phyloP scores from a whole-genome alignment of 2,797 vertebrate species.

The Oreochromis mossambicus region DNA sequence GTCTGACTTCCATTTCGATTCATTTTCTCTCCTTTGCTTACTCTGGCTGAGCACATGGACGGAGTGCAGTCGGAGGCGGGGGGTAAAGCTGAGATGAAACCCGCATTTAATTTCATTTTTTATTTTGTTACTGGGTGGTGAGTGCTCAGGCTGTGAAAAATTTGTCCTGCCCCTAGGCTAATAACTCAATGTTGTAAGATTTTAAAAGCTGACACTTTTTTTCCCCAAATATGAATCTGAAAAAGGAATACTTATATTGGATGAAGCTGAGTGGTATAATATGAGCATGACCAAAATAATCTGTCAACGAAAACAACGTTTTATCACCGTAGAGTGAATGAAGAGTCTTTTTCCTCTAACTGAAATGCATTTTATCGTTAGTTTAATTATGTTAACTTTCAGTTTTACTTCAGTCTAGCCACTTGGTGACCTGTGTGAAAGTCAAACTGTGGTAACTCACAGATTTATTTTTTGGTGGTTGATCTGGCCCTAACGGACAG shows the following conservation, averaged over 20 bases:
- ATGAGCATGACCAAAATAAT: background rate
- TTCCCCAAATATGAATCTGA: background rate
- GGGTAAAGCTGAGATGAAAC: slow-evolving; percentile 11
- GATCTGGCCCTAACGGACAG: background rate
- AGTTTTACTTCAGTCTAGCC: background rate
- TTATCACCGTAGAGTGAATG: background rate
- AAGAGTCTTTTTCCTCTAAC: background rate
- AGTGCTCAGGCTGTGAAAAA: slow-evolving; percentile 11
- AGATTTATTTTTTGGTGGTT: background rate
- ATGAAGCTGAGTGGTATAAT: background rate
- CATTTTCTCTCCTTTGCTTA: slow-evolving; percentile 5
- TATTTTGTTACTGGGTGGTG: background rate
- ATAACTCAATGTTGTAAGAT: background rate
- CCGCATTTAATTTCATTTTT: background rate
- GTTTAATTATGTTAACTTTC: background rate
- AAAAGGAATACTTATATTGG: background rate
- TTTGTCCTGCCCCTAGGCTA: background rate
- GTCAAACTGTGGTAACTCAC: background rate
- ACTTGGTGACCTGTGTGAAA: background rate
- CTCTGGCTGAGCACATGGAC: slow-evolving; percentile 22
- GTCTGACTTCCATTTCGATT: slow-evolving; percentile 43
- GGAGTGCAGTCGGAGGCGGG: slow-evolving; percentile 1
- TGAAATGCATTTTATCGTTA: background rate
- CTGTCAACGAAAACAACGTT: background rate
- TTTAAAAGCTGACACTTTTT: background rate